phyloP scores from a whole-genome alignment of 2,888 invertebrate genomes.

The Mythimna impura region DNA sequence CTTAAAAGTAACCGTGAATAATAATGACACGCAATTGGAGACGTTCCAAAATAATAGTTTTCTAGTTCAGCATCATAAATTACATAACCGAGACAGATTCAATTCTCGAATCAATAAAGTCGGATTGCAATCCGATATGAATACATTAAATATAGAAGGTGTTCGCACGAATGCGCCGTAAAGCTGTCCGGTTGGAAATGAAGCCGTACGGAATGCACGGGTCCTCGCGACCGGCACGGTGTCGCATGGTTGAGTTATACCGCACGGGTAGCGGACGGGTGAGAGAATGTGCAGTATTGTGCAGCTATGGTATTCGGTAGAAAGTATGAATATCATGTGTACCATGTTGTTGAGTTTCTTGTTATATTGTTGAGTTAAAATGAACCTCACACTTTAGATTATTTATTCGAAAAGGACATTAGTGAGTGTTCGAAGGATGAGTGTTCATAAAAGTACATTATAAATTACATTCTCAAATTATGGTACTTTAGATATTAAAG shows the following conservation, averaged over 20 bases:
- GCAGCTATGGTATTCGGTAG: slow-evolving; percentile 9
- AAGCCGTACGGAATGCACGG: slow-evolving; percentile 54
- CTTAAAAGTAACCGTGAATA: background rate
- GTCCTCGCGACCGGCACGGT: slow-evolving; percentile 23
- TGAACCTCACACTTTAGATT: background rate
- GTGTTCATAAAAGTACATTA: background rate
- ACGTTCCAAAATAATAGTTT: slow-evolving; percentile 22
- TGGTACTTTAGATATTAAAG: background rate
- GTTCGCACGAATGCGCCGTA: slow-evolving; percentile 55
- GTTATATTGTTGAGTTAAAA: background rate
- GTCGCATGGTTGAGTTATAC: slow-evolving; percentile 34
- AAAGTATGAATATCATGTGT: background rate
- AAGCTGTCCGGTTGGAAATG: slow-evolving; percentile 58
- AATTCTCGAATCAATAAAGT: slow-evolving; percentile 59
- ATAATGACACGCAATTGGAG: slow-evolving; percentile 13
- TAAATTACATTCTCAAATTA: background rate
- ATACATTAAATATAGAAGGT: slow-evolving; percentile 57
- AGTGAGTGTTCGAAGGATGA: background rate
- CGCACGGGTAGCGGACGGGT: background rate
- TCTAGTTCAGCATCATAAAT: slow-evolving; percentile 27
- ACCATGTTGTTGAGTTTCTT: background rate
- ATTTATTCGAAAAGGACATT: background rate
- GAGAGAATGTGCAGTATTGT: slow-evolving; percentile 14
- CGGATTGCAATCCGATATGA: slow-evolving; percentile 49
- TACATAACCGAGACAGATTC: slow-evolving; percentile 54